Evolutionary conservation across 1,140 invertebrate species (phyloP).

Genomic region (Zaprionus nigranus): DNA sequence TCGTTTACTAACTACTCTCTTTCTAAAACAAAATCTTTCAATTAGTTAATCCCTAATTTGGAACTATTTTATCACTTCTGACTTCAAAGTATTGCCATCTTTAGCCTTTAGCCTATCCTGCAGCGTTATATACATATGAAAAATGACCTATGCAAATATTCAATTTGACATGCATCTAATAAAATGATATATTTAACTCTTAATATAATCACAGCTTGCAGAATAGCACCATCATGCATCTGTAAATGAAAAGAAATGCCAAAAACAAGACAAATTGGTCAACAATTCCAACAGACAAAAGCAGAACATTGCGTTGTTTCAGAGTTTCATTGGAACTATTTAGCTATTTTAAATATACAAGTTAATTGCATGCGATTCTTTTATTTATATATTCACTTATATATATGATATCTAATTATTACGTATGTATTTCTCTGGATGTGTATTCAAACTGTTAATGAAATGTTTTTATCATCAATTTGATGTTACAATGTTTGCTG

Average conservation of each 20-base stretch:
- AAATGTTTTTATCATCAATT: constrained; percentile 20
- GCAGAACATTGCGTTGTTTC: constrained; percentile 12
- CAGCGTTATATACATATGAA: constrained; percentile 11
- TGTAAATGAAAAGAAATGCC: constrained; percentile 56
- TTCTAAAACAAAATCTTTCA: constrained; percentile 19
- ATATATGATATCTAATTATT: neutral
- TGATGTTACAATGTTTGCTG: constrained; percentile 26
- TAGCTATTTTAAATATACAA: constrained; percentile 12
- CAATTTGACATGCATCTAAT: constrained; percentile 41
- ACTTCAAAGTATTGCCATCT: constrained; percentile 80
- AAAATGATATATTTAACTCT: constrained; percentile 41
- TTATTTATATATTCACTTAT: neutral
- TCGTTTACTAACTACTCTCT: constrained; percentile 12
- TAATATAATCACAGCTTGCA: constrained; percentile 74
- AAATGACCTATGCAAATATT: constrained; percentile 27
- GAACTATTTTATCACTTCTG: constrained; percentile 12
- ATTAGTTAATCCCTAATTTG: constrained; percentile 8
- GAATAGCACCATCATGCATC: constrained; percentile 84
- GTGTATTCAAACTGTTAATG: constrained; percentile 37
- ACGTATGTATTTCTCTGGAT: constrained; percentile 24
- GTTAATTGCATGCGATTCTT: constrained; percentile 40
- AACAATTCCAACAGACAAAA: constrained; percentile 13
- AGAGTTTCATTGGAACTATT: constrained; percentile 20
- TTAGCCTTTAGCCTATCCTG: constrained; percentile 56
- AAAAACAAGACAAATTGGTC: constrained; percentile 32